phyloP scores from a whole-genome alignment of 2,888 invertebrate genomes.

The Nomada ruficornis region DNA sequence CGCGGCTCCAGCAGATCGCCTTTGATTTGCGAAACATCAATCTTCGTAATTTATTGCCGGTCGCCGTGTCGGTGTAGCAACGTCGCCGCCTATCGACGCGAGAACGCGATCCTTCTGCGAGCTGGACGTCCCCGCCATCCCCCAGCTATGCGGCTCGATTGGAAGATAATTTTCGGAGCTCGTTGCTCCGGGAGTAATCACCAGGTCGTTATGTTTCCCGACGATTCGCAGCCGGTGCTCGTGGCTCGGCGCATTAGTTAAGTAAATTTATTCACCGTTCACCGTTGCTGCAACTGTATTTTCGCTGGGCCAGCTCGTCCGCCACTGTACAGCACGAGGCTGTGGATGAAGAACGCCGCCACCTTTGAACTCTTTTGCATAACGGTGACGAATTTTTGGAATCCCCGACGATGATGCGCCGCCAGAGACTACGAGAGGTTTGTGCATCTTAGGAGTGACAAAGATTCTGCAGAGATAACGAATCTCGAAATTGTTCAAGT shows the following conservation, averaged over 20 bases:
- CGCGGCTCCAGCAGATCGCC: slow-evolving; percentile 63
- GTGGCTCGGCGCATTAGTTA: slow-evolving; percentile 34
- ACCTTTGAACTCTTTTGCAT: slow-evolving; percentile 39
- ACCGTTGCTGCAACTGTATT: slow-evolving; percentile 50
- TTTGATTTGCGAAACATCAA: slow-evolving; percentile 73
- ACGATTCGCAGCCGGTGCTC: not conserved
- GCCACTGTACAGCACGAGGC: slow-evolving; percentile 8
- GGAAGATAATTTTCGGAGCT: slow-evolving; percentile 39
- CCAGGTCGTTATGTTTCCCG: slow-evolving; percentile 19
- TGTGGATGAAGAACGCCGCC: slow-evolving; percentile 3
- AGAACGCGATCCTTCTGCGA: slow-evolving; percentile 35
- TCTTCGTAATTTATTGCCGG: slow-evolving; percentile 71
- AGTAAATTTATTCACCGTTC: slow-evolving; percentile 53
- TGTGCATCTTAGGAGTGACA: not conserved
- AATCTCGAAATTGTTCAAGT: not conserved
- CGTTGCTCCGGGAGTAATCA: slow-evolving; percentile 23
- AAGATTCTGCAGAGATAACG: not conserved
- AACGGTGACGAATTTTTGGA: slow-evolving; percentile 18
- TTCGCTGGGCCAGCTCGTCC: slow-evolving; percentile 7
- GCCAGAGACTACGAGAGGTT: not conserved
- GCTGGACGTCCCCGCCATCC: not conserved
- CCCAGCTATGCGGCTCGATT: slow-evolving; percentile 2
- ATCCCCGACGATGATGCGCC: not conserved
- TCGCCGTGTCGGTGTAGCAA: slow-evolving; percentile 54
- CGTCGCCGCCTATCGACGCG: slow-evolving; percentile 46